A percentile compares a stretch with the other conserved stretches of the same genome.
These are phyloP conservation scores for Australoheros facetus DNA, from an alignment of 2,797 vertebrate genomes.

Conservation along the genomic window DNA sequence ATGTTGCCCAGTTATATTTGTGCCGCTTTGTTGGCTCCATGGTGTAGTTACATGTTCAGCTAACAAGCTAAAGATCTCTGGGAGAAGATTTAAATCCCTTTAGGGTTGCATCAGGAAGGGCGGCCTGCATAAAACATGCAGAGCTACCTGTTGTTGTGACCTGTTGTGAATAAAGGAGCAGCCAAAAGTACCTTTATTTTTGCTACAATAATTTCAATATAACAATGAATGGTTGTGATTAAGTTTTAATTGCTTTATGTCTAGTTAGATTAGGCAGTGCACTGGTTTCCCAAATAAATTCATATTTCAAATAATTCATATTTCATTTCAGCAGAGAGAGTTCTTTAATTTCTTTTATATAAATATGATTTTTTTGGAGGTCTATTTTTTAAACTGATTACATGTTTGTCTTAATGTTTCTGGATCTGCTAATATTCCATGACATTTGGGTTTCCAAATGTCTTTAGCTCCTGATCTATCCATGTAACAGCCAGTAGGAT, in stretches of 20 bases:
- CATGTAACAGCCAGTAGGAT: not conserved
- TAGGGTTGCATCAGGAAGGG: no score
- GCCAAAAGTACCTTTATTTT: not conserved
- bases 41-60: not conserved
- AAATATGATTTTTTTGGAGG: no score
- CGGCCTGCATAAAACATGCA: no score
- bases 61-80: not conserved
- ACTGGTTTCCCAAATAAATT: no score
- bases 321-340: no score
- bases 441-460: not conserved
- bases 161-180: not conserved
- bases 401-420: accelerated
- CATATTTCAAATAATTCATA: no score
- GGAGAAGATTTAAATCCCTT: no score
- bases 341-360: no score
- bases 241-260: not conserved
- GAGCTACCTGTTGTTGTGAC: no score
- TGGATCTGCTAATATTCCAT: not conserved
- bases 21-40: not conserved
- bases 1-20: not conserved
- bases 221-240: not conserved
- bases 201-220: not conserved
- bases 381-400: no score
- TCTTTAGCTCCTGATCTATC: not conserved
- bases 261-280: not conserved